phyloP scores from a whole-genome alignment of 64 coral and sea anemone species.

The Montipora capricornis region DNA sequence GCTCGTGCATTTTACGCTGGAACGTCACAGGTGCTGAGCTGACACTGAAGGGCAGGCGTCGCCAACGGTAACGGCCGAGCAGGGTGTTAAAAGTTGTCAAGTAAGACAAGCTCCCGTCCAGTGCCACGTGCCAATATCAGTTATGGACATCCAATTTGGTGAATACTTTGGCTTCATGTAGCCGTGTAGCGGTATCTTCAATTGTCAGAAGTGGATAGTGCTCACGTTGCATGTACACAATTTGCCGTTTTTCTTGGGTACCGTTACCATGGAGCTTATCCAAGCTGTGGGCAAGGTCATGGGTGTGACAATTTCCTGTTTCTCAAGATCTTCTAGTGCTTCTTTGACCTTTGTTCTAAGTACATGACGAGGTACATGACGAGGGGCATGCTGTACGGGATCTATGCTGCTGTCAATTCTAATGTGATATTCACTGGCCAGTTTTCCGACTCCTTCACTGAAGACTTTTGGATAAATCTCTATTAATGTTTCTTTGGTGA shows the following conservation, averaged over 20 bases:
- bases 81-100: not conserved
- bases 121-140: constrained; percentile 41
- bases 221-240: not conserved
- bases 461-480: not conserved
- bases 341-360: not conserved
- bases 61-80: not conserved
- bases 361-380: not conserved
- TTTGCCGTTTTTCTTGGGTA: not conserved
- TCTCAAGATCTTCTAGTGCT: not conserved
- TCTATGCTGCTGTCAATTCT: not conserved
- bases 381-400: constrained; percentile 21
- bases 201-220: constrained; percentile 32
- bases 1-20: constrained; percentile 35
- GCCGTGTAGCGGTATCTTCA: constrained; percentile 53
- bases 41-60: not conserved
- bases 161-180: constrained; percentile 65
- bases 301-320: not conserved
- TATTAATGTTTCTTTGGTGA: not conserved
- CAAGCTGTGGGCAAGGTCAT: not conserved
- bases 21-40: not conserved
- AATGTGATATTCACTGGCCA: constrained; percentile 20
- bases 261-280: not conserved
- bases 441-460: constrained; percentile 21
- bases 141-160: constrained; percentile 28
- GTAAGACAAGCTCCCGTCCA: constrained; percentile 20